Conservation (phyloP, 2,888 invertebrate genomes). For the Terebella lapidaria region DNA sequence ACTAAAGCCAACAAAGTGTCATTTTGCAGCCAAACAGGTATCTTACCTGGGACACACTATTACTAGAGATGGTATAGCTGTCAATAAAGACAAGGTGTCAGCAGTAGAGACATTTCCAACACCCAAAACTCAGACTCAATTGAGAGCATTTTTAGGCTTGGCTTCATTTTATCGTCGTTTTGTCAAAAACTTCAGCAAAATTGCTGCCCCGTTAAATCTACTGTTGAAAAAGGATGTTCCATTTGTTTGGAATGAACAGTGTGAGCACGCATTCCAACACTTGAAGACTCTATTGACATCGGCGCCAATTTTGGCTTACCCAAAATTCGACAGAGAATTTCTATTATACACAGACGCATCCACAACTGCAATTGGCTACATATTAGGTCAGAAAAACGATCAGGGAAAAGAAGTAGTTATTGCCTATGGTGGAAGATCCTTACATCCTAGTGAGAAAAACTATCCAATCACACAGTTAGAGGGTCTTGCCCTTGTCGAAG, state of each 20-base stretch:
- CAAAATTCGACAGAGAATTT: neutral
- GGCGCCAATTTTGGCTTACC: neutral
- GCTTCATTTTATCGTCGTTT: too few species aligned
- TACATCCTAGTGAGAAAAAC: slow-evolving; percentile 17
- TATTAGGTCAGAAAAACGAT: slow-evolving; percentile 23
- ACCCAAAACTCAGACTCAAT: too few species aligned
- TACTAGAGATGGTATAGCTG: neutral
- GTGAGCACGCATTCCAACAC: neutral
- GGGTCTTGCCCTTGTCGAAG: slow-evolving; percentile 25
- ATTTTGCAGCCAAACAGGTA: neutral
- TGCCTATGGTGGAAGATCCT: slow-evolving; percentile 22
- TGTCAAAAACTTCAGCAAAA: neutral
- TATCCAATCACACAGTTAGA: slow-evolving; percentile 21
- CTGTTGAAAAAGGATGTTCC: neutral
- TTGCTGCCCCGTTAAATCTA: neutral
- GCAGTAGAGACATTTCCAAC: neutral
- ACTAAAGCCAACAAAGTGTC: neutral
- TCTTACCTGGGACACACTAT: neutral
- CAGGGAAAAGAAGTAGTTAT: slow-evolving; percentile 19
- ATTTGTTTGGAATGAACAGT: neutral
- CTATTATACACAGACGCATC: slow-evolving; percentile 16
- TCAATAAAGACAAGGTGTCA: neutral
- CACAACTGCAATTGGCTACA: slow-evolving; percentile 22
- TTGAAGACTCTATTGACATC: neutral
- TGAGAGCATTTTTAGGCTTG: too few species aligned